Base-by-base conservation (phyloP, 64 coral and sea anemone genomes). In the Actinia tenebrosa region DNA sequence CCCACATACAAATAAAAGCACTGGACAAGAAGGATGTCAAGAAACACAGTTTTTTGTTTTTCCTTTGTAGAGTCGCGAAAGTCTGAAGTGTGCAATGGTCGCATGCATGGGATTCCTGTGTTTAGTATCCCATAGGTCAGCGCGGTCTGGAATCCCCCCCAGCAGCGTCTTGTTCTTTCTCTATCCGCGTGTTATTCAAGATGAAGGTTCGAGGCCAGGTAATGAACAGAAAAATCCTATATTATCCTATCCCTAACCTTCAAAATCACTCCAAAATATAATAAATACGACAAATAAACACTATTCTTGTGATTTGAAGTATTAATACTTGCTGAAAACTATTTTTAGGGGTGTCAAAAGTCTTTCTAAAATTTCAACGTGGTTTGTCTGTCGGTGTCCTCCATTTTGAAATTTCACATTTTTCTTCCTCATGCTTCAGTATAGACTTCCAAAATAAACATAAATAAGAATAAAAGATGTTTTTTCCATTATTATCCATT, bases 181-280 rank as follows among this genome's bases (percentile, higher is more conserved):
- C 88, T 92, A 80, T 92, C 86, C 86, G 87, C 94, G 88, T 92
- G 91, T 92, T 88, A 89, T 92, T 85, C 84, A 96, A 96, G 88
- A 96, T 96, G 94, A 96, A 96, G 87, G 80, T 96, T 25, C 91
- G 91, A 69, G 94, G 94, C 43, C 86, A 92, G 94, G 94, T 96
- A 96, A 87, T 44, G 19, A 27, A 8, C 45, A 14, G 60, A 60
- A 77, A 92, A 63, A 47, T 13, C 23, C 58, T 9, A 62, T 22
- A 15, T 45, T 66, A 17, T n/a, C 7, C 62, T 62, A 54, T 30
- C 84, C 54, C 16, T 58, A 15, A 1, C 17, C 10, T 26, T 42
- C 26, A 47, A 19, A 3, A 19, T 45, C 16, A 1, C 23, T 42
- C 3, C 14, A 42, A 16, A 44, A 62, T 11, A 8, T 46, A 46